Evolutionary conservation across 2,113 vertebrate species (phyloP), one percentile per base, ranked within the genome.

Genomic region (Tinamus guttatus): DNA sequence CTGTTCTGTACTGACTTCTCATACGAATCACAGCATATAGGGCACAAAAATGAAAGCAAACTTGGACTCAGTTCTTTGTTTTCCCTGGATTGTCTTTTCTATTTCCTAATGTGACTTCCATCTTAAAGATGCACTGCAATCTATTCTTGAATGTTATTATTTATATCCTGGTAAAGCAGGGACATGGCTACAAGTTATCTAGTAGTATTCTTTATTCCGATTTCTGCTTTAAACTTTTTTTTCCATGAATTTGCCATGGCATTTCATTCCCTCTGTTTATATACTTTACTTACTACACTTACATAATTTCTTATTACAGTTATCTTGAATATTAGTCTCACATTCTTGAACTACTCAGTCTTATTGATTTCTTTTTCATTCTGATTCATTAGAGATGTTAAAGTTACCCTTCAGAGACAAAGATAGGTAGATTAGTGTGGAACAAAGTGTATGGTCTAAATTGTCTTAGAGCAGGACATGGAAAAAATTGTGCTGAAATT

Each of bases 191-290:
- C 15, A 89, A 60, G 77, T 95, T 90, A 90, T 81, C 83, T 93
- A 30, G 28, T 30, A 56, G 34, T 8, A 7, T 81, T 74, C 91
- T 81, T 93, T 95, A 86, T 88, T 92, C 85, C 49, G 54, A 54
- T 90, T 90, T 86, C 77, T 92, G 25, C 83, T 79, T 95, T 90
- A 93, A 94, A 63, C 62, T 76, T 94, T 96, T 86, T 78, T 96
- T 91, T 88, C 86, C 86, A 88, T 83, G 88, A 95, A 96, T 89
- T 93, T 96, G 64, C 92, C 47, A 18, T 68, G 34, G 13, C 62
- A 79, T 95, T 94, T 95, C 75, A 88, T 94, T 94, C 63, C 62
- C n/a, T 89, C 73, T 70, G 76, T 95, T 92, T 86, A 87, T 62
- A 93, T 83, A 89, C 88, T 94, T 96, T 70, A 89, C 34, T 96